phyloP scores from a whole-genome alignment of 2,888 invertebrate genomes.

The Troides oblongomaculatus region DNA sequence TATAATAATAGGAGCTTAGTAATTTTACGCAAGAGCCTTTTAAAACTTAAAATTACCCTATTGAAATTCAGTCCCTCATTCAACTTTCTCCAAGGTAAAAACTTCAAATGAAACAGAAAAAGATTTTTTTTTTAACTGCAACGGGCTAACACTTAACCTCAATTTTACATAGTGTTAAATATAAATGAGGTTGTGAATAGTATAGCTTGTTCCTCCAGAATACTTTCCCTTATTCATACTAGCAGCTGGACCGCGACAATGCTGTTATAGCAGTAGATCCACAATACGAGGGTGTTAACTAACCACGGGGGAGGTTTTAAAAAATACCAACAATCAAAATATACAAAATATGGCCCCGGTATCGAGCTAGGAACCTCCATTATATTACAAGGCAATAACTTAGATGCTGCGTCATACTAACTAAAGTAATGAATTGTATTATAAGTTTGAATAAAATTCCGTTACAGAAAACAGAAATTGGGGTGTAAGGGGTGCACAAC shows the following conservation, averaged over 20 bases:
- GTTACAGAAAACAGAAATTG: too few relatives aligned
- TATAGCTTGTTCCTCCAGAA: too few relatives aligned
- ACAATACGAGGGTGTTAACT: not conserved
- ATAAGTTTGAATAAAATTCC: too few relatives aligned
- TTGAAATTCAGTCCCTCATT: slow-evolving; percentile 24
- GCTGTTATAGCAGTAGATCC: not conserved
- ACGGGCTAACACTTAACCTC: too few relatives aligned
- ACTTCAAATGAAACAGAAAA: slow-evolving; percentile 5
- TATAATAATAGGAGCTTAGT: slow-evolving; percentile 24
- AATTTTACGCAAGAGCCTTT: slow-evolving; percentile 21
- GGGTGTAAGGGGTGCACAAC: too few relatives aligned
- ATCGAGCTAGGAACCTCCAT: not conserved
- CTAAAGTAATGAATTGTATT: too few relatives aligned
- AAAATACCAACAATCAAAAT: not conserved
- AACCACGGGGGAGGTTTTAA: not conserved
- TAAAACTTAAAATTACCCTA: slow-evolving; percentile 24
- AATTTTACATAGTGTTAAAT: too few relatives aligned
- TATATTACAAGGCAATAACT: too few relatives aligned
- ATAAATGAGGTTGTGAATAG: too few relatives aligned
- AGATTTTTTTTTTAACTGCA: too few relatives aligned
- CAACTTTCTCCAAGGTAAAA: slow-evolving; percentile 11
- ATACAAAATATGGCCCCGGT: not conserved
- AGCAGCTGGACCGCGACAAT: not conserved
- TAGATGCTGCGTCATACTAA: too few relatives aligned
- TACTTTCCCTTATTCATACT: too few relatives aligned